These are phyloP conservation scores for Sciurus carolinensis DNA, from an alignment of 2,797 vertebrate genomes.

Conservation along the genomic window DNA sequence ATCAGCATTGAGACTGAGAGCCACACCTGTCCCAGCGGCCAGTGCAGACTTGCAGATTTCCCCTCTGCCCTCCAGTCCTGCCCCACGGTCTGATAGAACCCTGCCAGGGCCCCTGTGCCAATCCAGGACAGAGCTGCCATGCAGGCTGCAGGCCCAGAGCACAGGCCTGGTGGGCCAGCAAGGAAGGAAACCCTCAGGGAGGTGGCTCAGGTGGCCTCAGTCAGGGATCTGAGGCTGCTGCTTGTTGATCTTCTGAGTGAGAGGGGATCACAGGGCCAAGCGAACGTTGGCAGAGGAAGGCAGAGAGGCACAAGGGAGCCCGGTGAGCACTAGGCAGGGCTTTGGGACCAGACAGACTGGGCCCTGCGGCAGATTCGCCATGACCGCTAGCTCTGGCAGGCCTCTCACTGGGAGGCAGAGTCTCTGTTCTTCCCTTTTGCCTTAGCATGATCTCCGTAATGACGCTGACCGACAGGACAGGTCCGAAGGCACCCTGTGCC, in stretches of 20 bases:
- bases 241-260: not conserved
- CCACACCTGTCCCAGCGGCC: not conserved
- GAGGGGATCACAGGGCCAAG: not conserved
- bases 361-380: not conserved
- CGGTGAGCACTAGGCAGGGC: not conserved
- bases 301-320: rapidly evolving
- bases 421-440: not conserved
- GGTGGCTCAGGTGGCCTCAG: no score
- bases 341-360: not conserved
- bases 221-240: not conserved
- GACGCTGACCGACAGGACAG: not conserved
- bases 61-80: not conserved
- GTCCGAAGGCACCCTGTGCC: not conserved
- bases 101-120: no score
- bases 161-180: not conserved
- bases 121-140: not conserved
- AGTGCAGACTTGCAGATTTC: not conserved
- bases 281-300: not conserved
- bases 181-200: not conserved
- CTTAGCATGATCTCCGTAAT: not conserved
- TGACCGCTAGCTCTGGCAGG: no score
- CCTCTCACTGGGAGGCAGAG: not conserved
- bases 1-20: not conserved
- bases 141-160: not conserved
- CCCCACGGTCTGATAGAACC: not conserved